These are phyloP conservation scores for Atlantisia rogersi DNA, from an alignment of 2,113 vertebrate species.

Conservation along the genomic window DNA sequence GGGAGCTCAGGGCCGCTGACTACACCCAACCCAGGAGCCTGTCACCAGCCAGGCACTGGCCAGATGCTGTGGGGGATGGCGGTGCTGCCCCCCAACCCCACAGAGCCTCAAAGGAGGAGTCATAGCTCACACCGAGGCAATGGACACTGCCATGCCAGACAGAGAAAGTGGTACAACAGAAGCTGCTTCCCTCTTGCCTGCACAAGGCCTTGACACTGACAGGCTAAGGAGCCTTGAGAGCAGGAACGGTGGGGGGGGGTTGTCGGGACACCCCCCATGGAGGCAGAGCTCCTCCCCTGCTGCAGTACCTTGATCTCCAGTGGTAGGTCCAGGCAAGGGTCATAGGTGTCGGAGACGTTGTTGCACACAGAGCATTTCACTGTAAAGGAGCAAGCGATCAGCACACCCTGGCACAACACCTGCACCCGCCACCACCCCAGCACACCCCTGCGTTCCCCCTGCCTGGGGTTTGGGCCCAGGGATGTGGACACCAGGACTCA, in stretches of 20 bases:
- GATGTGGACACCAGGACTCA: not conserved
- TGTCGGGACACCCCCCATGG: accelerated
- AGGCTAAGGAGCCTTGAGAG: not conserved
- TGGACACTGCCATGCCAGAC: not conserved
- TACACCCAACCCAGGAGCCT: accelerated
- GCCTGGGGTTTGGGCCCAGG: accelerated
- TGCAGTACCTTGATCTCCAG: slow-evolving; percentile 89
- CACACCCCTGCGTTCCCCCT: not conserved
- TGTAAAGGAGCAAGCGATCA: slow-evolving; percentile 64
- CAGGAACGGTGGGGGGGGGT: accelerated
- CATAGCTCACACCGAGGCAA: accelerated
- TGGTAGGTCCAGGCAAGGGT: slow-evolving; percentile 92
- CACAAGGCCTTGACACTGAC: accelerated
- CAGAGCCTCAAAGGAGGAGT: accelerated
- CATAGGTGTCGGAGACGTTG: slow-evolving; percentile 93
- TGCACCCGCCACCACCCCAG: not conserved
- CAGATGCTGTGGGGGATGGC: accelerated
- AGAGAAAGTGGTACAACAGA: not conserved
- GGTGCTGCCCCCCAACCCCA: not conserved
- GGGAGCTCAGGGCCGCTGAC: not conserved
- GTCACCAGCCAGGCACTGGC: no score
- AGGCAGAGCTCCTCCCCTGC: not conserved
- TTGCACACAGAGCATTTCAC: slow-evolving; percentile 93
- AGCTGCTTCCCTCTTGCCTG: not conserved
- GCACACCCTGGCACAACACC: not conserved